A percentile compares a stretch with the other conserved stretches of the same genome.
phyloP scores from a whole-genome alignment of 1,140 invertebrate species.

The Steinernema khuongi region DNA sequence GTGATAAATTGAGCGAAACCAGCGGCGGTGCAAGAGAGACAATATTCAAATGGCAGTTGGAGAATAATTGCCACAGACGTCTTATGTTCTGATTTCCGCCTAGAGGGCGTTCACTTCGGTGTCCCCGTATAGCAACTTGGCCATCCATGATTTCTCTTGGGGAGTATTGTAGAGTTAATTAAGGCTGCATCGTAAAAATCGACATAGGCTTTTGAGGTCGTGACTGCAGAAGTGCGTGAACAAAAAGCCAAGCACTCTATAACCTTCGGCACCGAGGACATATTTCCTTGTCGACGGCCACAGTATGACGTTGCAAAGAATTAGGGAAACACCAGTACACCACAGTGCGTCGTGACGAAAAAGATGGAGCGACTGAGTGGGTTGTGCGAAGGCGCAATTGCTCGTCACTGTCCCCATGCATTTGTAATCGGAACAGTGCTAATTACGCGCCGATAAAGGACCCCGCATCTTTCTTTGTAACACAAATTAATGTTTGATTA shows the following conservation, averaged over 20 bases:
- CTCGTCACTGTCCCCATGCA: neutral
- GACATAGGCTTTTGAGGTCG: neutral
- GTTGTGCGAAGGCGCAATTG: too few relatives aligned
- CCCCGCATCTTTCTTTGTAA: neutral
- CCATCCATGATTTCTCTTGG: neutral
- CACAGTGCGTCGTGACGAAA: neutral
- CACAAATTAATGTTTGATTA: slow-evolving; percentile 7
- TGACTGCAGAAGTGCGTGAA: neutral
- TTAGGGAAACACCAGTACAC: too few relatives aligned
- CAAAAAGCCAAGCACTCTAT: too few relatives aligned
- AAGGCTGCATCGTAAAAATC: slow-evolving; percentile 3
- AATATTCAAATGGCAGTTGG: neutral
- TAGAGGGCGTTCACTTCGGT: neutral
- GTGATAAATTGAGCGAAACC: neutral
- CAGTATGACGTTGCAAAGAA: too few relatives aligned
- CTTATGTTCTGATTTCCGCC: neutral
- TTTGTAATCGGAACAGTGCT: slow-evolving; percentile 6
- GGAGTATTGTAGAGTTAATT: slow-evolving; percentile 15
- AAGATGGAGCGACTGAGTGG: too few relatives aligned
- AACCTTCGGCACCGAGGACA: too few relatives aligned
- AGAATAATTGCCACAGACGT: neutral
- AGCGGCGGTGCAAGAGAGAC: neutral
- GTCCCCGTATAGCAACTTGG: neutral
- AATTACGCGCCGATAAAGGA: neutral
- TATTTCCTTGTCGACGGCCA: too few relatives aligned